phyloP scores from a whole-genome alignment of 1,140 invertebrate genomes.

The Coboldia fuscipes region DNA sequence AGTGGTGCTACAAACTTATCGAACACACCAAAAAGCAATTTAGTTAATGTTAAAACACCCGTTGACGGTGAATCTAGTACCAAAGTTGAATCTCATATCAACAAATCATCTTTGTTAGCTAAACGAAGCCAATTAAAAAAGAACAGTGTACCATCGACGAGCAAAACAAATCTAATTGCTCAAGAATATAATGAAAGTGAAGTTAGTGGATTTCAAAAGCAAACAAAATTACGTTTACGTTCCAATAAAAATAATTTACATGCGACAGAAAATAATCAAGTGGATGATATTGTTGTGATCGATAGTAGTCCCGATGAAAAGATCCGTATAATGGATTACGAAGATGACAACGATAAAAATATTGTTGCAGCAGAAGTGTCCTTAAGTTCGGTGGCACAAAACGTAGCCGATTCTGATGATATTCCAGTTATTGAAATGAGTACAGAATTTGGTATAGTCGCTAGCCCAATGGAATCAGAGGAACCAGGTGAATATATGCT shows the following conservation, averaged over 20 bases:
- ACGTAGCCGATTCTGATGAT: slow-evolving; percentile 25
- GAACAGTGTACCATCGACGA: too few relatives aligned
- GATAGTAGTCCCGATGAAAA: slow-evolving; percentile 19
- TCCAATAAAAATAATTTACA: slow-evolving; percentile 5
- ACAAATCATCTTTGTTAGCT: too few relatives aligned
- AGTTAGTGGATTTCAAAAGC: not conserved
- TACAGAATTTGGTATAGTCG: slow-evolving; percentile 23
- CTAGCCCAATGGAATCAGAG: slow-evolving; percentile 31
- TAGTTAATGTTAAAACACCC: too few relatives aligned
- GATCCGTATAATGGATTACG: slow-evolving; percentile 29
- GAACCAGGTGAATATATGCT: slow-evolving; percentile 35
- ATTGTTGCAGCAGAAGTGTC: slow-evolving; percentile 34
- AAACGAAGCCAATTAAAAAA: too few relatives aligned
- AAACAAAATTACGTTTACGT: too few relatives aligned
- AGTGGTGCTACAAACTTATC: too few relatives aligned
- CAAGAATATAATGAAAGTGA: slow-evolving; percentile 9
- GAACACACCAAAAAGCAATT: too few relatives aligned
- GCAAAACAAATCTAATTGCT: too few relatives aligned
- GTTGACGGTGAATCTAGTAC: too few relatives aligned
- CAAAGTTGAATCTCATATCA: too few relatives aligned
- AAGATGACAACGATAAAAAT: slow-evolving; percentile 33
- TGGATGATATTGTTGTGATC: slow-evolving; percentile 14
- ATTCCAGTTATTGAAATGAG: slow-evolving; percentile 35
- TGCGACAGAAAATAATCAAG: slow-evolving; percentile 7
- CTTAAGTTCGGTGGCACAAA: slow-evolving; percentile 29